A percentile compares a stretch with the other conserved stretches of the same genome.
phyloP scores from a whole-genome alignment of 2,113 vertebrate species.

The Lonchura striata region DNA sequence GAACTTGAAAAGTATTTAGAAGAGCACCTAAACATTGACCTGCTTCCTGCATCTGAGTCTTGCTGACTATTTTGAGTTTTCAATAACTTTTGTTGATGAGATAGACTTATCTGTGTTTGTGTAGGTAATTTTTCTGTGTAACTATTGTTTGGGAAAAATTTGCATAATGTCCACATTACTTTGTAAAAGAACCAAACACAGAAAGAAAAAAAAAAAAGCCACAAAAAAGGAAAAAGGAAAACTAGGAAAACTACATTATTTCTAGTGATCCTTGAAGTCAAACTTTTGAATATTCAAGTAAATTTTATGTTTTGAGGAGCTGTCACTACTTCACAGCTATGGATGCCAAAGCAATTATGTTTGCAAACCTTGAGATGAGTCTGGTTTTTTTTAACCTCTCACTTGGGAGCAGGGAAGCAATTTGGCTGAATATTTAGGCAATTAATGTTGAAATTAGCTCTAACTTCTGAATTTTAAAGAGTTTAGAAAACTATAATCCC shows the following conservation, averaged over 20 bases:
- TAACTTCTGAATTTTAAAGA: constrained; percentile 3
- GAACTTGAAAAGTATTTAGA: not conserved
- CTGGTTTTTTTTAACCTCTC: not conserved
- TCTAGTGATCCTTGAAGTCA: constrained; percentile 15
- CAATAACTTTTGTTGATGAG: not conserved
- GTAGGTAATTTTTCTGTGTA: not conserved
- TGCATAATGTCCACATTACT: not conserved
- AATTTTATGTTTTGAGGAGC: not conserved
- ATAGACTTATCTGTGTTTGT: not conserved
- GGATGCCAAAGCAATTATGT: constrained; percentile 59
- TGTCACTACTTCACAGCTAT: constrained; percentile 46
- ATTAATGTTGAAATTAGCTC: constrained; percentile 35
- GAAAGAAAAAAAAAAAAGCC: not conserved
- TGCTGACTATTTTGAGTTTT: not conserved
- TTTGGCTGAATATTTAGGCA: constrained; percentile 46
- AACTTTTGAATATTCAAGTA: constrained; percentile 52
- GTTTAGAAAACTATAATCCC: not conserved
- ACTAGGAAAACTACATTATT: not conserved
- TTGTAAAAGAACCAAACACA: not conserved
- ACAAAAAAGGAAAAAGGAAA: fast-evolving
- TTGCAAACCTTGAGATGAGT: constrained; percentile 26
- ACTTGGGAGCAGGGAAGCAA: constrained; percentile 27
- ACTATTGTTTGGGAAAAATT: not conserved
- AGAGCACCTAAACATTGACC: not conserved
- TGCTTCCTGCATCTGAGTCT: not conserved